These are phyloP conservation scores for Xestia rhomboidea DNA, from an alignment of 2,888 invertebrate genomes.

Conservation along the genomic window DNA sequence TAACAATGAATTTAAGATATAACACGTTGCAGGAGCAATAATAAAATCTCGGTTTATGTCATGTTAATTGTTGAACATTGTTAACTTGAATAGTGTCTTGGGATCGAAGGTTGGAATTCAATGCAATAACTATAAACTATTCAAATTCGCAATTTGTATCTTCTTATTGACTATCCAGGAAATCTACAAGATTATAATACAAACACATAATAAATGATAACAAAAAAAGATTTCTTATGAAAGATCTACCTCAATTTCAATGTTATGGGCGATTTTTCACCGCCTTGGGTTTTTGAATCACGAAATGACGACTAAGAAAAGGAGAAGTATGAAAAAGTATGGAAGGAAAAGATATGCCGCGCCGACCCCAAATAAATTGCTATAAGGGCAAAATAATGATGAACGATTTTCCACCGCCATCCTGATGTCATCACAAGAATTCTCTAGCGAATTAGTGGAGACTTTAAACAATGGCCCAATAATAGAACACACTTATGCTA, in stretches of 20 bases:
- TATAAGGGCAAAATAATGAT: not conserved
- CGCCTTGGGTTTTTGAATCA: not conserved
- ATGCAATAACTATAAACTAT: constrained; percentile 2
- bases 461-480: constrained; percentile 46
- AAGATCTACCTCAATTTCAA: not conserved
- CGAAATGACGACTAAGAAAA: not conserved
- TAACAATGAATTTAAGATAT: constrained; percentile 18
- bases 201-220: not conserved
- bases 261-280: not conserved
- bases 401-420: not conserved
- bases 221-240: too few relatives aligned
- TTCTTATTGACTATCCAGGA: not conserved
- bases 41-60: constrained; percentile 7
- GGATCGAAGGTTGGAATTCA: constrained; percentile 11
- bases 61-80: constrained; percentile 1
- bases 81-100: not conserved
- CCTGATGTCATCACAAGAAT: constrained; percentile 41
- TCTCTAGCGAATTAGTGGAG: not conserved
- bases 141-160: constrained; percentile 13
- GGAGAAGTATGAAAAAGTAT: too few relatives aligned
- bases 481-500: constrained; percentile 47
- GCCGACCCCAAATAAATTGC: not conserved
- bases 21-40: constrained; percentile 13
- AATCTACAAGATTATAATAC: not conserved
- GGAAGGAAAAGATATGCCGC: not conserved